Evolutionary conservation across 1,140 invertebrate genomes (phyloP), one percentile per base, ranked within the genome.

Genomic region (Solenopsis fugax): DNA sequence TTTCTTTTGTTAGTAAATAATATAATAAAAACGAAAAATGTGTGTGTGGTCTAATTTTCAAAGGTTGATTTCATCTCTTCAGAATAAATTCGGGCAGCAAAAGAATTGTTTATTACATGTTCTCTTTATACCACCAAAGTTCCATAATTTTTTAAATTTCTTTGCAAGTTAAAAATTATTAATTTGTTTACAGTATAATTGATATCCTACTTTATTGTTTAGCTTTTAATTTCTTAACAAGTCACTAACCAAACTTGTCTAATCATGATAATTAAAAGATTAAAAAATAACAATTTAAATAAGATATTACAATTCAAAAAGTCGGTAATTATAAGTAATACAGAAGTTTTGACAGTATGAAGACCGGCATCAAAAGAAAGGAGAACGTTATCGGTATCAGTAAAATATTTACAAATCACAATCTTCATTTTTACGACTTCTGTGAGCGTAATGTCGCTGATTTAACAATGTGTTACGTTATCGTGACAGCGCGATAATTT

Each of bases 401-500:
- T 37, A 41, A 29, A 5, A 48, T 62, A 12, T 75, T 84, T 73
- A 60, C 29, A 45, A 84, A 75, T n/a, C n/a, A 24, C 18, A 18
- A 13, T 62, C 41, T 37, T 75, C 18, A 62, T 76, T 85, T 64
- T 60, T 52, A 29, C 0, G 41, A 45, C 21, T 29, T 45, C 50
- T 24, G 10, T 12, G 13, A 64, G 1, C 62, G 6, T 54, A 80
- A 67, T 54, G 13, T 50, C 5, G n/a, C 10, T 29, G 52, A 58
- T 58, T 60, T 24, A 72, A 48, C 65, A 71, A 58, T n/a, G 37
- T 58, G 41, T 24, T 18, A 0, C 12, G 34, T 82, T 82, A 82
- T 82, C 54, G 41, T 18, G 52, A 60, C 52, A 21, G 24, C 24
- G 12, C 5, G 69, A 84, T 75, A 84, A 84, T 62, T 82, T 60